phyloP scores from a whole-genome alignment of 2,888 invertebrate genomes.

The Cerastoderma edule region DNA sequence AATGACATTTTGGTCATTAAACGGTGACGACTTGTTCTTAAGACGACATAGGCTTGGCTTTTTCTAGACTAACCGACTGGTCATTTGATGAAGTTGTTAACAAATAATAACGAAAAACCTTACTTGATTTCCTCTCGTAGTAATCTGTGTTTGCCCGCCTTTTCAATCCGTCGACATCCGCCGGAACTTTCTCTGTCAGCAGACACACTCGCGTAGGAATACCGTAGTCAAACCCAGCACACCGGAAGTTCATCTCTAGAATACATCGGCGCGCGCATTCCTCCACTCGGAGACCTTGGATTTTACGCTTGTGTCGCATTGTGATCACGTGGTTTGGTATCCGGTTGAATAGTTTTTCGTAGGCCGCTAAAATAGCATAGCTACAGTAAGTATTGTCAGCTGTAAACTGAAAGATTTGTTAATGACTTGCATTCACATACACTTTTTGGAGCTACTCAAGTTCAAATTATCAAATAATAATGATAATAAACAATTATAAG shows the following conservation, averaged over 20 bases:
- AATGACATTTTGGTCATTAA: too few relatives aligned
- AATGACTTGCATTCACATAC: too few relatives aligned
- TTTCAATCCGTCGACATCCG: slow-evolving; percentile 69
- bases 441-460: too few relatives aligned
- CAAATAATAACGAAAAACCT: too few relatives aligned
- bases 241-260: slow-evolving; percentile 77
- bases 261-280: slow-evolving; percentile 81
- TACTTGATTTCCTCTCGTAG: slow-evolving; percentile 77
- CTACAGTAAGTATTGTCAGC: too few relatives aligned
- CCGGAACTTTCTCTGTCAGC: slow-evolving; percentile 74
- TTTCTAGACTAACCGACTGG: too few relatives aligned
- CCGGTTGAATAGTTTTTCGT: slow-evolving; percentile 76
- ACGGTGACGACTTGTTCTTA: too few relatives aligned
- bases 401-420: too few relatives aligned
- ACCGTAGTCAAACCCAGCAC: slow-evolving; percentile 79
- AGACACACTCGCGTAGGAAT: slow-evolving; percentile 71
- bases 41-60: too few relatives aligned
- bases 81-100: too few relatives aligned
- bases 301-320: slow-evolving; percentile 72
- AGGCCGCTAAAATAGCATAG: slow-evolving; percentile 77
- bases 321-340: slow-evolving; percentile 80
- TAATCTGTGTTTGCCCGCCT: slow-evolving; percentile 73
- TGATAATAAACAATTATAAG: too few relatives aligned
- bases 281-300: slow-evolving; percentile 76
- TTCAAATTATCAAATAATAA: too few relatives aligned